These are phyloP conservation scores for Malurus elegans DNA, from an alignment of 2,113 vertebrate species.

Conservation along the genomic window DNA sequence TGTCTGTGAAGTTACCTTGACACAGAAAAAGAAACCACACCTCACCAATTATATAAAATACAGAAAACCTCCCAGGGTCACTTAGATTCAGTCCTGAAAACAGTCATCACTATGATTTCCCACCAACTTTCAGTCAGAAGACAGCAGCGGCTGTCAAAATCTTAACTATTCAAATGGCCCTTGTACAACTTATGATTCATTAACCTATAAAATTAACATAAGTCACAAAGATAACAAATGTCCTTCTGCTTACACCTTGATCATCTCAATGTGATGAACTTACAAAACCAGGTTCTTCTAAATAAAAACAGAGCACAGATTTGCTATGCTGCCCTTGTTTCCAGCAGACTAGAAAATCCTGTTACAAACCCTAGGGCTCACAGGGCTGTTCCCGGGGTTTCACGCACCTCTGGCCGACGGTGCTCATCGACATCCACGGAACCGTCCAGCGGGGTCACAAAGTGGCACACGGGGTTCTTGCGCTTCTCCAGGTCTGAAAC, in stretches of 20 bases:
- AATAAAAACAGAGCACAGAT: not conserved
- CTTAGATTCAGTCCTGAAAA: not conserved
- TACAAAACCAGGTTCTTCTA: not conserved
- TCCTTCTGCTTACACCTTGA: not conserved
- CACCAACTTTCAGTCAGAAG: not conserved
- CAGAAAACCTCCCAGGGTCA: not conserved
- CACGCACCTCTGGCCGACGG: conserved; percentile 84
- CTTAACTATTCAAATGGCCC: not conserved
- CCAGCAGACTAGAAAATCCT: not conserved
- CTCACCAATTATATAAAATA: not conserved
- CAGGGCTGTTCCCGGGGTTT: not conserved
- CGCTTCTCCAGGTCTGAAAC: conserved; percentile 90
- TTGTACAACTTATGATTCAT: not conserved
- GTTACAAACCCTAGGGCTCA: not conserved
- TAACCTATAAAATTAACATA: not conserved
- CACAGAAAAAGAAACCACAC: not conserved
- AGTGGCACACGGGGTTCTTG: conserved; percentile 94
- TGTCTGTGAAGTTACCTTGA: not conserved
- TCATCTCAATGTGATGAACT: not conserved
- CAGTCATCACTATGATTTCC: not conserved
- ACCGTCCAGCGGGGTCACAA: conserved; percentile 92
- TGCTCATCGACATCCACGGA: conserved; percentile 85
- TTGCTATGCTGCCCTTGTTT: not conserved
- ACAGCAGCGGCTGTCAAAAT: not conserved
- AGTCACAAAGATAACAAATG: not conserved